Conservation (phyloP, 2,888 invertebrate genomes). For the Salticus scenicus region DNA sequence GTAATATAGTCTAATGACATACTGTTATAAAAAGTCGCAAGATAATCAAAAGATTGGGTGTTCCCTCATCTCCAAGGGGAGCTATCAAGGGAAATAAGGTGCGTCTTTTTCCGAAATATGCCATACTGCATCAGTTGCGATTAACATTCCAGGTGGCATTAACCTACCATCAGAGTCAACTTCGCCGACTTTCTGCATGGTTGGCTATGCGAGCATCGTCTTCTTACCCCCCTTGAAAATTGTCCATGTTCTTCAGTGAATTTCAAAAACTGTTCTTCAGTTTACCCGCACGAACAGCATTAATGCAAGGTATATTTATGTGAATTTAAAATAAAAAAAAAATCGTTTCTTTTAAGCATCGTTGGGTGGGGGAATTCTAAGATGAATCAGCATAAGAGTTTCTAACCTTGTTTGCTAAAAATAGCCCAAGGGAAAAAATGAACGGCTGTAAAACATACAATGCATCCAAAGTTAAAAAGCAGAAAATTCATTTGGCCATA, state of each 20-base stretch:
- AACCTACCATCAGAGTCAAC: conserved; percentile 36
- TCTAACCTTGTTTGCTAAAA: not conserved
- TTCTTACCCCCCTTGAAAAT: not conserved
- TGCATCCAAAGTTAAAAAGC: too few species aligned
- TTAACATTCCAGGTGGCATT: conserved; percentile 48
- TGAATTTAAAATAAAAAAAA: not conserved
- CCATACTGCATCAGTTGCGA: conserved; percentile 33
- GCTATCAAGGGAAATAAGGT: not conserved
- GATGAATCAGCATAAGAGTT: not conserved
- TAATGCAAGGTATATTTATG: not conserved
- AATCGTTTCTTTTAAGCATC: not conserved
- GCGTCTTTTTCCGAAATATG: not conserved
- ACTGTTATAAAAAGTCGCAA: too few species aligned
- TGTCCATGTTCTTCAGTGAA: not conserved
- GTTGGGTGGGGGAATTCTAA: not conserved
- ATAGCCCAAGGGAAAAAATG: not conserved
- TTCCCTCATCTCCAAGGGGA: not conserved
- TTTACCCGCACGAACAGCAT: not conserved
- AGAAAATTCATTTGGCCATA: too few species aligned
- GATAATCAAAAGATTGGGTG: not conserved
- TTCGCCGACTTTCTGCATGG: conserved; percentile 32
- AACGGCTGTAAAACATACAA: not conserved
- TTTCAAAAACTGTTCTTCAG: not conserved
- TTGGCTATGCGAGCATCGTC: conserved; percentile 37
- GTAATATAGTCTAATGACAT: too few species aligned